These are phyloP conservation scores for Microtus ochrogaster DNA, from an alignment of 2,113 vertebrate genomes.

Conservation along the genomic window DNA sequence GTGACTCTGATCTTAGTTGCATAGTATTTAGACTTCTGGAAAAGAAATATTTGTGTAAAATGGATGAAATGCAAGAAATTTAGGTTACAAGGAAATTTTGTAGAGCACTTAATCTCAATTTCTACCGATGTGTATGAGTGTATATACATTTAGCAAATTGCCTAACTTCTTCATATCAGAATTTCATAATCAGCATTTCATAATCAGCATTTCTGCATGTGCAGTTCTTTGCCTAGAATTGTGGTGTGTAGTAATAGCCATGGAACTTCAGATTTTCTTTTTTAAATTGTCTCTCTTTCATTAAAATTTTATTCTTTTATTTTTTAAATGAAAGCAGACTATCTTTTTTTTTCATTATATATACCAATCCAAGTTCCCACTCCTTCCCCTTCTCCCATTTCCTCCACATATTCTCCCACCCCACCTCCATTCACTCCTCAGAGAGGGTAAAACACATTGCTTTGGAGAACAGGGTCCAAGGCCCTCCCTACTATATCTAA, in stretches of 20 bases:
- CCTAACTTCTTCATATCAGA: background rate
- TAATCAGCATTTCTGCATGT: background rate
- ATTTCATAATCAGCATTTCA: background rate
- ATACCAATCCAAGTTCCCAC: too few species aligned
- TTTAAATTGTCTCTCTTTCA: too few species aligned
- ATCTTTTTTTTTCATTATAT: too few species aligned
- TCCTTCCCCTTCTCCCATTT: too few species aligned
- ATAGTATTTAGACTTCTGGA: background rate
- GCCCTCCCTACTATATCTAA: too few species aligned
- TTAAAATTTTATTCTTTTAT: too few species aligned
- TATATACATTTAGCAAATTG: background rate
- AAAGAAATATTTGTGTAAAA: background rate
- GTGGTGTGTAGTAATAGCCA: background rate
- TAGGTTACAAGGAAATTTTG: background rate
- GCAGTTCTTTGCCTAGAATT: background rate
- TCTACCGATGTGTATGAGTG: background rate
- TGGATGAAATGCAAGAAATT: background rate
- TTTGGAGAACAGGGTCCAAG: too few species aligned
- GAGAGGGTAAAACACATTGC: too few species aligned
- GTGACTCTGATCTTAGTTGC: background rate
- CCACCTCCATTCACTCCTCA: too few species aligned
- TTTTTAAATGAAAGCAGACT: too few species aligned
- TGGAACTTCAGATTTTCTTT: background rate
- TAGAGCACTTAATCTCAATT: background rate
- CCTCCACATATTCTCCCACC: too few species aligned